Conservation (phyloP, 2,797 vertebrate species). For the Enteromius fasciolatus region DNA sequence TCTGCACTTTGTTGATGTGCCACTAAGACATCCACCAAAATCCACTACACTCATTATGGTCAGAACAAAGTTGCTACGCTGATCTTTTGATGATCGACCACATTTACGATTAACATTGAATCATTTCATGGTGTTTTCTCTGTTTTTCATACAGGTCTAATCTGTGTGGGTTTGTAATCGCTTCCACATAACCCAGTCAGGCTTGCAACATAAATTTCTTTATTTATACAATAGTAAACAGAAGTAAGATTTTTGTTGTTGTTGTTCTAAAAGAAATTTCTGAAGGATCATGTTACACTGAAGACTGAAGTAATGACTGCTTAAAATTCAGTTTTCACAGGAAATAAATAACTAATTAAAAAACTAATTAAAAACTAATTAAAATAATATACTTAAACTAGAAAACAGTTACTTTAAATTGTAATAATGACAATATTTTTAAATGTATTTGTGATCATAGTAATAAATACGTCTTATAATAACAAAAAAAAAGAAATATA, state of each 20-base stretch:
- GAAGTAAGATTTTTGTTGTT: neutral
- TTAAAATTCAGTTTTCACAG: neutral
- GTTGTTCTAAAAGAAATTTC: neutral
- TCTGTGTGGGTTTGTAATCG: constrained; percentile 2
- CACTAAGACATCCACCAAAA: constrained; percentile 37
- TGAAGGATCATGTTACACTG: neutral
- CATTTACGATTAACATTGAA: neutral
- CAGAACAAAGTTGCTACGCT: constrained; percentile 23
- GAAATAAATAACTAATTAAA: neutral
- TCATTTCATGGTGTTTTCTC: neutral
- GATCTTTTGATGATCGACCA: constrained; percentile 12
- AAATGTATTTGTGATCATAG: neutral
- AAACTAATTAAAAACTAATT: no score
- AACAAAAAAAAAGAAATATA: neutral
- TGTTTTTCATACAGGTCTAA: neutral
- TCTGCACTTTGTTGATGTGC: constrained; percentile 50
- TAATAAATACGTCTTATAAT: no score
- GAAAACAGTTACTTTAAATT: neutral
- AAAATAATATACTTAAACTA: neutral
- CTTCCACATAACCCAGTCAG: constrained; percentile 7
- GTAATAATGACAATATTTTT: neutral
- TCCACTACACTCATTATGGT: constrained; percentile 43
- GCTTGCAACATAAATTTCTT: neutral
- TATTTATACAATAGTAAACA: neutral
- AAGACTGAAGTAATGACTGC: neutral